Percentiles rank a stretch among this genome's conserved stretches.
Evolutionary conservation across 2,113 vertebrate species (phyloP).

Genomic region (Corythoichthys haematopterus): DNA sequence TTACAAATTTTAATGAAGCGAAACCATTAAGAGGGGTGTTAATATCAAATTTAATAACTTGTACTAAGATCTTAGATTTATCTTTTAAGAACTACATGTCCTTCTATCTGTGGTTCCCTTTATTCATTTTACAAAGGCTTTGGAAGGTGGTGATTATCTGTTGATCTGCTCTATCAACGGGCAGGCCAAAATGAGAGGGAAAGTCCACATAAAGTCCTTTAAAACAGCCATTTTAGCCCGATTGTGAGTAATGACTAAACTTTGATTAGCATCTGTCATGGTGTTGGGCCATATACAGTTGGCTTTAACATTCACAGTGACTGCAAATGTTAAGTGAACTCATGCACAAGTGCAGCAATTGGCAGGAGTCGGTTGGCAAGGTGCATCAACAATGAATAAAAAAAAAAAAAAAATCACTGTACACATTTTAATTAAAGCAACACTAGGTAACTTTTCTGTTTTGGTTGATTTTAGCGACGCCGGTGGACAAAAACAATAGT

Average conservation of each 20-base stretch:
- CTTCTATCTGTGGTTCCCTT: too few relatives aligned
- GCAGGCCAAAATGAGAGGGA: not conserved
- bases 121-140: not conserved
- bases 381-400: not conserved
- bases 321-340: not conserved
- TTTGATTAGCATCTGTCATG: not conserved
- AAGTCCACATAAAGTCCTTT: not conserved
- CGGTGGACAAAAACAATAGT: too few relatives aligned
- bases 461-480: too few relatives aligned
- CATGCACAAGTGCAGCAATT: conserved; percentile 1
- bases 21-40: too few relatives aligned
- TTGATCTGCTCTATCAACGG: not conserved
- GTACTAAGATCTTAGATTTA: too few relatives aligned
- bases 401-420: not conserved
- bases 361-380: not conserved
- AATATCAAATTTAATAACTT: too few relatives aligned
- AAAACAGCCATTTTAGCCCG: not conserved
- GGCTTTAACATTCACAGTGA: not conserved
- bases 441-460: too few relatives aligned
- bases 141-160: not conserved
- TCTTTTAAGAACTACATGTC: too few relatives aligned
- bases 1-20: too few relatives aligned
- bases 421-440: not conserved
- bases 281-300: not conserved
- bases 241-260: not conserved